phyloP scores from a whole-genome alignment of 1,140 invertebrate species.

The Monochamus saltuarius region DNA sequence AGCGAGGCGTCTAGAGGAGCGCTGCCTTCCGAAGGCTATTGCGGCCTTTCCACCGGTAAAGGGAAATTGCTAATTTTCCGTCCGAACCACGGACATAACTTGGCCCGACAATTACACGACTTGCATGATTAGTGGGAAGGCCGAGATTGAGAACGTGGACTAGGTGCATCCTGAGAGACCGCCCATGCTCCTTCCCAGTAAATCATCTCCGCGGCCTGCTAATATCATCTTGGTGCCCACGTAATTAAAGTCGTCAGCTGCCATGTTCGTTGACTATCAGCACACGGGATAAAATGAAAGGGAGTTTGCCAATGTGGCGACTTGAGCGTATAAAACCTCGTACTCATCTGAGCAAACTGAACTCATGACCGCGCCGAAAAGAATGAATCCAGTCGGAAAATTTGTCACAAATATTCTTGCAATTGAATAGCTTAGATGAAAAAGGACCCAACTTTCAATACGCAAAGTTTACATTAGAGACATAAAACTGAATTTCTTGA shows the following conservation, averaged over 20 bases:
- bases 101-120: slow-evolving; percentile 22
- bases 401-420: no score
- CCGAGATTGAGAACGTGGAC: slow-evolving; percentile 10
- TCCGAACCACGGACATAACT: slow-evolving; percentile 27
- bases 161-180: neutral
- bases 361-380: no score
- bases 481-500: no score
- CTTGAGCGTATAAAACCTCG: no score
- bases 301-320: neutral
- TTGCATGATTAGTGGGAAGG: slow-evolving; percentile 29
- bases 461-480: no score
- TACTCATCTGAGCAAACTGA: no score
- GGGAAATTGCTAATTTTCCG: slow-evolving; percentile 49
- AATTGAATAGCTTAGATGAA: no score
- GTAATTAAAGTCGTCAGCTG: neutral
- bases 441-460: no score
- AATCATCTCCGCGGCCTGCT: neutral
- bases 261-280: neutral
- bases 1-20: slow-evolving; percentile 28
- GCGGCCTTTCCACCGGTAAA: slow-evolving; percentile 27
- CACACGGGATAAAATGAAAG: neutral
- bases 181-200: neutral
- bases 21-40: slow-evolving; percentile 19
- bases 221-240: neutral
- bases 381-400: no score